A percentile compares a stretch with the other conserved stretches of the same genome.
Conservation (phyloP, 2,113 vertebrate species). For the Onychostruthus taczanowskii region DNA sequence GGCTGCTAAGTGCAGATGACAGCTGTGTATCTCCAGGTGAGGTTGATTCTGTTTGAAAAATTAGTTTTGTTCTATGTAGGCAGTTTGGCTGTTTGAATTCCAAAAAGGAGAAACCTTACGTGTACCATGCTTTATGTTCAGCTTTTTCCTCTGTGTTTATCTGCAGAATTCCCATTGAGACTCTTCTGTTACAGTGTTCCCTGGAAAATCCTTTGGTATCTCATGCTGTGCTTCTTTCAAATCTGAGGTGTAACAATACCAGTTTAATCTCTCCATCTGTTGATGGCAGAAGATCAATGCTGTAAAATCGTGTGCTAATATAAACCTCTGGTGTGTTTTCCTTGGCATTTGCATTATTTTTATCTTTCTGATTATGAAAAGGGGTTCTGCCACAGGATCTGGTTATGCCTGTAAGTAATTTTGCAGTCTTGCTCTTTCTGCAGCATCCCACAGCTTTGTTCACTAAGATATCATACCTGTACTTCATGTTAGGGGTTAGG, state of each 20-base stretch:
- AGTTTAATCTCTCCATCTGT: slow-evolving; percentile 48
- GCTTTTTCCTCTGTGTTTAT: neutral
- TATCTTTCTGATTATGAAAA: neutral
- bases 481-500: neutral
- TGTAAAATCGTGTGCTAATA: neutral
- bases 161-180: slow-evolving; percentile 32
- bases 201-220: slow-evolving; percentile 45
- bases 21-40: slow-evolving; percentile 56
- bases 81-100: slow-evolving; percentile 21
- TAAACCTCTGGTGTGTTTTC: neutral
- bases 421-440: neutral
- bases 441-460: neutral
- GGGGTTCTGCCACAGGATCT: neutral
- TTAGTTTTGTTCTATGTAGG: slow-evolving; percentile 12
- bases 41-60: neutral
- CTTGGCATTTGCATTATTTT: neutral
- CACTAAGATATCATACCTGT: neutral
- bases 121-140: neutral
- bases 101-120: neutral
- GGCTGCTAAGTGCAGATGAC: slow-evolving; percentile 16
- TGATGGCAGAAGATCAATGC: slow-evolving; percentile 34
- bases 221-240: slow-evolving; percentile 6
- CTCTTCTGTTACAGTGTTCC: neutral
- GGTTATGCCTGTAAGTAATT: neutral
- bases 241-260: neutral